Evolutionary conservation across 2,888 invertebrate genomes (phyloP), one percentile per base, ranked within the genome.

Genomic region (Cyclophora punctaria): DNA sequence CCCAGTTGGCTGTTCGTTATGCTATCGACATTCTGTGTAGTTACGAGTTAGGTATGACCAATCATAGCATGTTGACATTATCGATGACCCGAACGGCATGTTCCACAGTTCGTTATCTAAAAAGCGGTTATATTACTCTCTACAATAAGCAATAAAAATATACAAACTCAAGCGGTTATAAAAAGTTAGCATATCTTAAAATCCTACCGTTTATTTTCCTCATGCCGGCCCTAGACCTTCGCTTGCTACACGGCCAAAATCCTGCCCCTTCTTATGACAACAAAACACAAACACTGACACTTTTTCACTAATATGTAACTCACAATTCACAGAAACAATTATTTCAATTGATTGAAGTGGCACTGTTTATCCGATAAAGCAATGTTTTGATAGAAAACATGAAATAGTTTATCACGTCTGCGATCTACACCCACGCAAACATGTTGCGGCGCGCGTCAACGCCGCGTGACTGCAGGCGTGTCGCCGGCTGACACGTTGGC

Each of bases 401-500:
- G 71, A 67, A 73, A 78, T 73, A 76, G 78, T 80, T 83, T 78
- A 83, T 80, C 83, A 76, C 77, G 70, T 5, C 64, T 70, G 78
- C 82, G 79, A 82, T 83, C 73, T 83, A 85, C 83, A 79, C 83
- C 81, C 76, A 79, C 81, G 75, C 82, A 80, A 78, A 71, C 81
- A 84, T 81, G 80, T 75, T 80, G 75, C 80, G 75, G 80, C 85
- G 83, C 85, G 83, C 82, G 81, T 79, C 83, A 85, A 84, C 86
- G 86, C 85, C 84, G 86, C 86, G 84, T 86, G 86, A 85, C 87
- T 88, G 84, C 82, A 80, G 80, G 80, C 81, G 83, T 81, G 81
- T 76, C 79, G 79, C 71, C 78, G 80, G 73, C 67, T 84, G 83
- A 83, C 82, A 84, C 78, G 75, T 81, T 67, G 80, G 83, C 85